Percentiles rank a stretch among this genome's conserved stretches.
Evolutionary conservation across 2,797 vertebrate species (phyloP).

Genomic region (Oophaga sylvatica): DNA sequence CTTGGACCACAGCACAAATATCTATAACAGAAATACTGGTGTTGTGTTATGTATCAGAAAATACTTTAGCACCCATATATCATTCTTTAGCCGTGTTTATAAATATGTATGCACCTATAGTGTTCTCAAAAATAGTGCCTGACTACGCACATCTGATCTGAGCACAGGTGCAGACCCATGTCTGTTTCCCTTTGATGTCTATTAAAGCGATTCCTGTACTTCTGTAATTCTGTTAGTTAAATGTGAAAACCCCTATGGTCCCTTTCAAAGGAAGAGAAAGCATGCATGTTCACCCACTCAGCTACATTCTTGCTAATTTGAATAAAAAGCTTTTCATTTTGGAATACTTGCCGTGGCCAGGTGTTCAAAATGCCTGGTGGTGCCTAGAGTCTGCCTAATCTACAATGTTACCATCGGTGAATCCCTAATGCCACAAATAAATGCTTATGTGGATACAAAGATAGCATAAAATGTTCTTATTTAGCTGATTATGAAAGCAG

Average conservation of each 20-base stretch:
- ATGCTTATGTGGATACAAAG: not conserved
- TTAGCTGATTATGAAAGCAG: not conserved
- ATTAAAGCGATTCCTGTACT: constrained; percentile 13
- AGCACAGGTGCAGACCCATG: constrained; percentile 11
- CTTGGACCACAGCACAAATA: not conserved
- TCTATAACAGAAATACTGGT: not conserved
- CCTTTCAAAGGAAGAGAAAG: constrained; percentile 3
- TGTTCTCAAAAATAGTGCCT: not conserved
- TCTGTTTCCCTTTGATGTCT: constrained; percentile 9
- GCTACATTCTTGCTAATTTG: constrained; percentile 7
- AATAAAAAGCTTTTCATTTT: constrained; percentile 8
- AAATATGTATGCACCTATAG: not conserved
- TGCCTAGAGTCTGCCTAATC: not conserved
- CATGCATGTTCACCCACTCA: constrained; percentile 13
- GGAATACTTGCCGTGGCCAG: constrained; percentile 13
- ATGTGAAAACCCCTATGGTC: constrained; percentile 31
- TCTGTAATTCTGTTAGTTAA: constrained; percentile 19
- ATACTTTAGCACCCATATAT: not conserved
- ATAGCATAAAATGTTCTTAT: not conserved
- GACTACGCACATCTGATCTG: not conserved
- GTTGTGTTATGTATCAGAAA: not conserved
- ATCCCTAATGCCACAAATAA: constrained; percentile 13
- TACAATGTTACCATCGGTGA: not conserved
- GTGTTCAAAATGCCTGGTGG: constrained; percentile 1
- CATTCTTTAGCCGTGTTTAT: not conserved